Conservation (phyloP, 2,113 vertebrate genomes). For the Nasalis larvatus region DNA sequence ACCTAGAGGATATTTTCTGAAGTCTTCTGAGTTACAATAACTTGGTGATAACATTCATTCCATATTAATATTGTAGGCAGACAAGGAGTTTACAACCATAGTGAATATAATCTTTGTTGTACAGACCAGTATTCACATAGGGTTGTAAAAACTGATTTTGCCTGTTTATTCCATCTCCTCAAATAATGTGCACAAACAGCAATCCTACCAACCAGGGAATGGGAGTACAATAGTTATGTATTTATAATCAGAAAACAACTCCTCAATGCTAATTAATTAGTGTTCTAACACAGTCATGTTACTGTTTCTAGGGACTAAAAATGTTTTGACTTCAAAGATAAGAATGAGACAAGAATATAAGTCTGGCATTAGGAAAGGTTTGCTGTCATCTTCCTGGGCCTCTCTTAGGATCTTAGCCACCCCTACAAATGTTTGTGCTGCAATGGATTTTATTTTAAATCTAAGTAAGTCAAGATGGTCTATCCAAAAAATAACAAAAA, state of each 20-base stretch:
- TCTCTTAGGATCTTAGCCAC: neutral
- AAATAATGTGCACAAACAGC: neutral
- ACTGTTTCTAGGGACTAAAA: constrained; percentile 15
- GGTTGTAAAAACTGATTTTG: neutral
- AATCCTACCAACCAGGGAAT: neutral
- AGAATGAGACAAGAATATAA: neutral
- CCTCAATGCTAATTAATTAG: constrained; percentile 13
- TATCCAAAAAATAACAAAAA: constrained; percentile 39
- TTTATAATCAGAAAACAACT: neutral
- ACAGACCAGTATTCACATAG: neutral
- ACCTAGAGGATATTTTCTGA: neutral
- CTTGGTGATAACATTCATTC: neutral
- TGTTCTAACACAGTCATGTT: neutral
- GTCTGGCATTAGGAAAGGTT: neutral
- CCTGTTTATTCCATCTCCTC: neutral
- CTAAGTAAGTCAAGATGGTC: constrained; percentile 20
- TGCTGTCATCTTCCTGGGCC: neutral
- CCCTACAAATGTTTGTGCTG: neutral
- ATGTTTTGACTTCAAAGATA: constrained; percentile 16
- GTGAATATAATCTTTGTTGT: neutral
- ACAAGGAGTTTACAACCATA: neutral
- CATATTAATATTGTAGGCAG: neutral
- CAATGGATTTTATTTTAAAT: constrained; percentile 34
- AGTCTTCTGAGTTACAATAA: neutral
- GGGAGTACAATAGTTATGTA: neutral